These are phyloP conservation scores for Pipa parva DNA, from an alignment of 2,113 vertebrate species.

Conservation along the genomic window DNA sequence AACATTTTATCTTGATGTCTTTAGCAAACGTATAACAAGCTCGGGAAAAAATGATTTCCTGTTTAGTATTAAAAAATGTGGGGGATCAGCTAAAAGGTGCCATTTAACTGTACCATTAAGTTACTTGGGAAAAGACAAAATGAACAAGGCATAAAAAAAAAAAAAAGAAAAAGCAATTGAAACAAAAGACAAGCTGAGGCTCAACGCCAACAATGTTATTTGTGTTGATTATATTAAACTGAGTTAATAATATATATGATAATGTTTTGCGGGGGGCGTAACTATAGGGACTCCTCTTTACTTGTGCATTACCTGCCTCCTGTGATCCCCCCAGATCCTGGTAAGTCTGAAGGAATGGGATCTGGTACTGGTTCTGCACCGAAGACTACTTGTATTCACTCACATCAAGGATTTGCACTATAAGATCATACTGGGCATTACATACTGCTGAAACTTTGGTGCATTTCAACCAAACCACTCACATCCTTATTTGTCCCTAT, in stretches of 20 bases:
- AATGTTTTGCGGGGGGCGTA: too few relatives aligned
- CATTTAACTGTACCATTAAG: conserved; percentile 33
- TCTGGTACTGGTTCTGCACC: too few relatives aligned
- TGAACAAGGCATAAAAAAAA: neutral
- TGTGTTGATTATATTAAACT: conserved; percentile 32
- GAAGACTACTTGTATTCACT: too few relatives aligned
- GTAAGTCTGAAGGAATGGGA: too few relatives aligned
- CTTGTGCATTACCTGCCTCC: neutral
- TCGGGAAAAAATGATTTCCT: conserved; percentile 34
- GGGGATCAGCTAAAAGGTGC: conserved; percentile 30
- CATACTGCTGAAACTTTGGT: too few relatives aligned
- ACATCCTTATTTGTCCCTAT: too few relatives aligned
- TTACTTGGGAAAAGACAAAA: too few relatives aligned
- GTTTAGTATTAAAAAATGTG: conserved; percentile 24
- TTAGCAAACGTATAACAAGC: conserved; percentile 36
- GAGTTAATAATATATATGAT: conserved; percentile 5
- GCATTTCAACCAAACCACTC: too few relatives aligned
- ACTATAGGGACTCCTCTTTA: neutral
- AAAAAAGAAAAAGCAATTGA: conserved; percentile 14
- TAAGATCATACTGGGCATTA: too few relatives aligned
- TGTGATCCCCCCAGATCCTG: too few relatives aligned
- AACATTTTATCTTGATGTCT: conserved; percentile 35
- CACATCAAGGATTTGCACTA: too few relatives aligned
- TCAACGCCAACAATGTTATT: neutral
- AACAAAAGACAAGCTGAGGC: neutral